Percentiles rank a stretch among this genome's conserved stretches.
Conservation (phyloP, 2,888 invertebrate genomes). For the Orthonychiurus folsomi region DNA sequence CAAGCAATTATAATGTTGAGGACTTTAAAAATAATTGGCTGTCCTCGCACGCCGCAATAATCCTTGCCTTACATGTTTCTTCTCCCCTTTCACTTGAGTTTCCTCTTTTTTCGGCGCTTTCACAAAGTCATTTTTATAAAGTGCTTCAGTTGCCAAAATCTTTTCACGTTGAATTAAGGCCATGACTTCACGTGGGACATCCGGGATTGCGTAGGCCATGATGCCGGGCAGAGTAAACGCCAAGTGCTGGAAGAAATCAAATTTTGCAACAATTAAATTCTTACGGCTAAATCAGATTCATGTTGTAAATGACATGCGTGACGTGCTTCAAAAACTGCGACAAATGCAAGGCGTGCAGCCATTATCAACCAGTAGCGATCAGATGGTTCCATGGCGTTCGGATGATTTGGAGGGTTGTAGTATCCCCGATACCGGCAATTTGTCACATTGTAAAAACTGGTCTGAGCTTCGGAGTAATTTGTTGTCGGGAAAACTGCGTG, state of each 20-base stretch:
- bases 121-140: not conserved
- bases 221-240: not conserved
- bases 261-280: not conserved
- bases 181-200: not conserved
- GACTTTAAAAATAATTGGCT: too few relatives aligned
- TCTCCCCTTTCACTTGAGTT: not conserved
- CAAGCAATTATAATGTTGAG: too few relatives aligned
- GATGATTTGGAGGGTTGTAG: not conserved
- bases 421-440: conserved; percentile 5
- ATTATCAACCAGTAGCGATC: not conserved
- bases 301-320: not conserved
- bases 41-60: too few relatives aligned
- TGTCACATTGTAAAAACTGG: not conserved
- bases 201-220: conserved; percentile 3
- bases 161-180: not conserved
- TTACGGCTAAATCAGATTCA: not conserved
- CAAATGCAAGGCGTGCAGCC: not conserved
- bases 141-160: not conserved
- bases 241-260: conserved; percentile 1
- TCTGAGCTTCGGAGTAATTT: not conserved
- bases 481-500: not conserved
- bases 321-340: conserved; percentile 4
- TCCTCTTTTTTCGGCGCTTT: not conserved
- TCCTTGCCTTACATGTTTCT: not conserved
- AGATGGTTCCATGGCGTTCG: not conserved